Evolutionary conservation across 2,888 invertebrate genomes (phyloP).

Genomic region (Thecocarcelia acutangulata): DNA sequence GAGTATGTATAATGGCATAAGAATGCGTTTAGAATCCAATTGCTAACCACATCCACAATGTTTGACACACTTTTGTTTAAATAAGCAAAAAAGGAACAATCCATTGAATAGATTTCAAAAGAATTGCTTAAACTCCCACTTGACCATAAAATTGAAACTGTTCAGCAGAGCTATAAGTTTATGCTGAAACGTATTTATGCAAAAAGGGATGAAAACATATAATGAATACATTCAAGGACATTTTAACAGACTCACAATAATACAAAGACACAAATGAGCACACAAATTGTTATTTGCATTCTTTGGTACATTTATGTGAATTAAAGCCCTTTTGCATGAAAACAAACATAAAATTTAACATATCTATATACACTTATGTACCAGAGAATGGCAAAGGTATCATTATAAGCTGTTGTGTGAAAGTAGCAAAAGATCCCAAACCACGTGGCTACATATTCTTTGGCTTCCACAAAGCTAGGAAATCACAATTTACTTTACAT

Average conservation of each 20-base stretch:
- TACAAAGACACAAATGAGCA: background rate
- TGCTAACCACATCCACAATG: too few relatives aligned
- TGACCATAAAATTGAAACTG: background rate
- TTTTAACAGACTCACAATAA: background rate
- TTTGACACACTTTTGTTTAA: too few relatives aligned
- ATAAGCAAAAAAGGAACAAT: too few relatives aligned
- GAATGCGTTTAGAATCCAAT: too few relatives aligned
- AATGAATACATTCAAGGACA: background rate
- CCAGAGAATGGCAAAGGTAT: too few relatives aligned
- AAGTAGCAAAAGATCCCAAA: too few relatives aligned
- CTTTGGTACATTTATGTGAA: background rate
- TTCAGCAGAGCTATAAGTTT: background rate
- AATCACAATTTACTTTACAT: too few relatives aligned
- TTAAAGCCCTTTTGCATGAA: background rate
- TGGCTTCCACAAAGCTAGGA: too few relatives aligned
- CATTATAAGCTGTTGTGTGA: too few relatives aligned
- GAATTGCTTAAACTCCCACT: background rate
- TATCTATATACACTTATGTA: background rate
- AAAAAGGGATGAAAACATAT: background rate
- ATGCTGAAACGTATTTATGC: background rate
- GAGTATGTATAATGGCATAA: too few relatives aligned
- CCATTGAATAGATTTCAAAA: too few relatives aligned
- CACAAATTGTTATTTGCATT: background rate
- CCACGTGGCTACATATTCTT: too few relatives aligned
- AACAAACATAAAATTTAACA: background rate